Conservation (phyloP, 1,140 invertebrate species). For the Lordiphosa stackelbergi region DNA sequence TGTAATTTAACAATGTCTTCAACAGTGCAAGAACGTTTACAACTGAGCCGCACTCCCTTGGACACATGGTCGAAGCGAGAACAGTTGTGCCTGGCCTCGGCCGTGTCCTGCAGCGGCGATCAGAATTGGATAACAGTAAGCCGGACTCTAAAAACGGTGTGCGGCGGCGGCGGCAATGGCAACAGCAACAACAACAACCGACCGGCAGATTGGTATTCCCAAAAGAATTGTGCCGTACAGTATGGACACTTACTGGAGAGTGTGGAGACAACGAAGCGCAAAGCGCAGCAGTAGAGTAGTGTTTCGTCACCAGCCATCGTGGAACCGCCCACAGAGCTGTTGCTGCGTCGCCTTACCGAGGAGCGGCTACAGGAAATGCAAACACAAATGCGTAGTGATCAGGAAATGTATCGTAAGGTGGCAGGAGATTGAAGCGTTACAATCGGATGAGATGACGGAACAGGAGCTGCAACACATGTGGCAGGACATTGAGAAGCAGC, state of each 20-base stretch:
- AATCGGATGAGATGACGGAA: constrained; percentile 80
- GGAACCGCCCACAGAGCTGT: constrained; percentile 86
- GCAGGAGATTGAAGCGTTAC: constrained; percentile 77
- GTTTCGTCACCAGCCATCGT: constrained; percentile 58
- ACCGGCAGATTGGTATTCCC: constrained; percentile 92
- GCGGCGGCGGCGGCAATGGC: constrained; percentile 70
- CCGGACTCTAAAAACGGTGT: constrained; percentile 84
- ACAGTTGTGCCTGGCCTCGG: constrained; percentile 90
- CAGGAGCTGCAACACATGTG: constrained; percentile 85
- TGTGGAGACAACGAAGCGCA: constrained; percentile 91
- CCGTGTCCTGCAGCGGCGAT: constrained; percentile 91
- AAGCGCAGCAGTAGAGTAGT: constrained; percentile 81
- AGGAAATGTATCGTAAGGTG: constrained; percentile 84
- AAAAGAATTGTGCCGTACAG: constrained; percentile 93
- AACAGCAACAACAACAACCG: constrained; percentile 77
- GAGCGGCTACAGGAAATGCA: constrained; percentile 88
- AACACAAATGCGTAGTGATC: constrained; percentile 83
- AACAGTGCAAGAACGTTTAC: constrained; percentile 18
- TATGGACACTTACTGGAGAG: constrained; percentile 90
- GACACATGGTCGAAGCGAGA: constrained; percentile 92
- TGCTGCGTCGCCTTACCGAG: constrained; percentile 86
- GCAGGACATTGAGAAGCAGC: constrained; percentile 84
- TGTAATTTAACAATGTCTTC: constrained; percentile 21
- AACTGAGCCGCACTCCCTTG: constrained; percentile 83
- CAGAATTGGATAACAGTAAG: constrained; percentile 97